Conservation (phyloP, 2,113 vertebrate species). For the Spermophilus dauricus region DNA sequence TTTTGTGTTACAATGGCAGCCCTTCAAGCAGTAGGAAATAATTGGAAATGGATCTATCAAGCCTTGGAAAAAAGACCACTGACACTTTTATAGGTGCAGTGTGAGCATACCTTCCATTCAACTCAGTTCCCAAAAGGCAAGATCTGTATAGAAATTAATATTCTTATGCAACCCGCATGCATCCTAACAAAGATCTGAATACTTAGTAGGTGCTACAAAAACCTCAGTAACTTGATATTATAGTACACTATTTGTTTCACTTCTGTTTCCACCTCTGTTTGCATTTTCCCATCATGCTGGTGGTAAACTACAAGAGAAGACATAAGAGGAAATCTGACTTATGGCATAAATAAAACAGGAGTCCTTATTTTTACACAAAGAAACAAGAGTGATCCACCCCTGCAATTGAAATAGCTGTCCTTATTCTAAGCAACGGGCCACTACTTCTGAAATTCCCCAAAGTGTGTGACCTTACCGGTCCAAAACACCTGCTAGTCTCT, state of each 20-base stretch:
- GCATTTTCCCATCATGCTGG: neutral
- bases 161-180: neutral
- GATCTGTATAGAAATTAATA: neutral
- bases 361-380: neutral
- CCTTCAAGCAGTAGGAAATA: neutral
- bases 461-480: constrained; percentile 87
- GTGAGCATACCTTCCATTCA: too few relatives aligned
- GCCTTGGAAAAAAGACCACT: neutral
- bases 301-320: neutral
- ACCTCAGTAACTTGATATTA: neutral
- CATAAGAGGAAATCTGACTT: neutral
- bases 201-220: neutral
- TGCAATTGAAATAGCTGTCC: neutral
- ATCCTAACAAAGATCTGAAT: neutral
- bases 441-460: accelerated
- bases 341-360: neutral
- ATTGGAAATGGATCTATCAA: neutral
- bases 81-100: neutral
- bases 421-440: neutral
- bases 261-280: neutral
- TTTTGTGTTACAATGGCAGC: neutral
- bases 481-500: constrained; percentile 85
- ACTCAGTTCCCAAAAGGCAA: neutral
- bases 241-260: neutral
- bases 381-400: neutral